Percentiles rank a stretch among this genome's conserved stretches.
phyloP scores from a whole-genome alignment of 2,888 invertebrate genomes.

The Mycogona germanica region DNA sequence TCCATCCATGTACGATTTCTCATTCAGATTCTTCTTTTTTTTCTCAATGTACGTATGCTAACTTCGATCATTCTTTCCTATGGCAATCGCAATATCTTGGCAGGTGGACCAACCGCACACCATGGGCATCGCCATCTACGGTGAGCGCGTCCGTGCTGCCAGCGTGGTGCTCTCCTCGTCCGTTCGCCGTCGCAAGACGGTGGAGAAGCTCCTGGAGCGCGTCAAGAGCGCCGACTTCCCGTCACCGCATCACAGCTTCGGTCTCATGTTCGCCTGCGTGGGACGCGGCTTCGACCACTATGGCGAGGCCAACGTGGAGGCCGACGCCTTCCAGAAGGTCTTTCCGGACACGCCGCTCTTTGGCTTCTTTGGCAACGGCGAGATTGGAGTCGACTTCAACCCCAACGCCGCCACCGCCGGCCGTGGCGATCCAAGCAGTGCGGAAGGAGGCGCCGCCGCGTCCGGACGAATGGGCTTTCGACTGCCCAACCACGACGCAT shows the following conservation, averaged over 20 bases:
- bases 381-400: constrained; percentile 33
- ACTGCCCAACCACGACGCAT: not conserved
- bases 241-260: constrained; percentile 28
- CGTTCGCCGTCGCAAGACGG: constrained; percentile 19
- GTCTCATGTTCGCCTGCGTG: constrained; percentile 38
- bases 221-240: constrained; percentile 24
- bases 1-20: too few relatives aligned
- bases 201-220: constrained; percentile 23
- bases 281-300: constrained; percentile 33
- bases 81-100: too few relatives aligned
- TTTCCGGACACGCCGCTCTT: constrained; percentile 38
- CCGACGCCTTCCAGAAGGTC: constrained; percentile 32
- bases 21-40: too few relatives aligned
- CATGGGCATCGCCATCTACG: constrained; percentile 24
- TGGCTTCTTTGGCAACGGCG: constrained; percentile 39
- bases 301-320: constrained; percentile 32
- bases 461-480: constrained; percentile 6
- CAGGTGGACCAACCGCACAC: constrained; percentile 19
- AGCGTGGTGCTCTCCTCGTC: constrained; percentile 24
- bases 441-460: not conserved
- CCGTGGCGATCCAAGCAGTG: not conserved
- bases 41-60: too few relatives aligned
- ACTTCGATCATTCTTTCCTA: too few relatives aligned
- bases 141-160: constrained; percentile 25
- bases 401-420: constrained; percentile 20